A percentile compares a stretch with the other conserved stretches of the same genome.
phyloP scores from a whole-genome alignment of 2,797 vertebrate genomes.

The Cirrhinus molitorella region DNA sequence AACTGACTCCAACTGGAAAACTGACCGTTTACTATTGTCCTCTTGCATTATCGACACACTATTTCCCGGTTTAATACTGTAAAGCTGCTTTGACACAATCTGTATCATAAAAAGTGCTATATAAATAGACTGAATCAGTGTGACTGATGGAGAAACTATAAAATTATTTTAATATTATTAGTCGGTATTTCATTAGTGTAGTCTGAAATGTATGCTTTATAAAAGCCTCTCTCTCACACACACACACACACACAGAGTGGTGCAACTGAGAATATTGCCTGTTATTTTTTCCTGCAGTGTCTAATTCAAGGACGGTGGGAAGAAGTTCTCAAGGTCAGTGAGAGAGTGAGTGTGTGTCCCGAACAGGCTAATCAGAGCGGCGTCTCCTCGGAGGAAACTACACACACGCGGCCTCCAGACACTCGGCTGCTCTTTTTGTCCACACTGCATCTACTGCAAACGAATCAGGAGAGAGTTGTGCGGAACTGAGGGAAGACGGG shows the following conservation, averaged over 20 bases:
- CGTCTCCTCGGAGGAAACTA: not conserved
- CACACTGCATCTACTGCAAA: constrained; percentile 66
- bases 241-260: not conserved
- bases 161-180: not conserved
- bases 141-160: not conserved
- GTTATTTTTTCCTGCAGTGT: constrained; percentile 46
- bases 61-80: too few species aligned
- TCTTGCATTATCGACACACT: too few species aligned
- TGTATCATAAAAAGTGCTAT: too few species aligned
- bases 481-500: constrained; percentile 62
- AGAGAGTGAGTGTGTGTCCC: constrained; percentile 36
- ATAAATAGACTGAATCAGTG: too few species aligned
- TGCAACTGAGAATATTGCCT: constrained; percentile 32
- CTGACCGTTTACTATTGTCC: too few species aligned
- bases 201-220: not conserved
- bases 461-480: constrained; percentile 71
- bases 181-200: not conserved
- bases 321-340: constrained; percentile 59
- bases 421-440: constrained; percentile 10
- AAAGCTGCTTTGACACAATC: too few species aligned
- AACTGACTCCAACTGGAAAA: too few species aligned
- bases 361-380: constrained; percentile 10
- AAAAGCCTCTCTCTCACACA: not conserved
- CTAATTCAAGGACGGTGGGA: constrained; percentile 53
- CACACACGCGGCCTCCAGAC: constrained; percentile 16